phyloP scores from a whole-genome alignment of 2,888 invertebrate species.

The Ophonus ardosiacus region DNA sequence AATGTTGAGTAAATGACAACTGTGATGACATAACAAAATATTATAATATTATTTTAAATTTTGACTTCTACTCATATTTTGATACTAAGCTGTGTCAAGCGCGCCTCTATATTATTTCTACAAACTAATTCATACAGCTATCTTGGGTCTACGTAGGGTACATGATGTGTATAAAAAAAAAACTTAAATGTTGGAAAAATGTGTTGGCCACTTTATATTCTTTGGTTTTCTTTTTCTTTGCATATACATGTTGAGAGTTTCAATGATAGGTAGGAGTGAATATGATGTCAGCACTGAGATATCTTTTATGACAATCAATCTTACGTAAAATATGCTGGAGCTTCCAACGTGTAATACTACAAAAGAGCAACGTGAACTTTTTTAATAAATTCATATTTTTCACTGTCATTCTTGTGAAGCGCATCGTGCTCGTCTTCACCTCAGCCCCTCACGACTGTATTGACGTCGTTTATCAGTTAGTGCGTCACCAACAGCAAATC shows the following conservation, averaged over 20 bases:
- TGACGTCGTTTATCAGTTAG: slow-evolving; percentile 46
- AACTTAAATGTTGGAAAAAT: background rate
- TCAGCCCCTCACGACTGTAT: background rate
- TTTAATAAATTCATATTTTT: slow-evolving; percentile 44
- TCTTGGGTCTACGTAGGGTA: no score
- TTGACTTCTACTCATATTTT: no score
- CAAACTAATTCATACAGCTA: no score
- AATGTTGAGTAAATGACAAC: no score
- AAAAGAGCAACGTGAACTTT: slow-evolving; percentile 40
- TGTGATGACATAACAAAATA: no score
- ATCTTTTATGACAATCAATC: slow-evolving; percentile 18
- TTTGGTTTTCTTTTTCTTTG: background rate
- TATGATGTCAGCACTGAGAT: background rate
- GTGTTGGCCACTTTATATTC: background rate
- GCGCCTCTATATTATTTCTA: no score
- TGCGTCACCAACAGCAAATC: slow-evolving; percentile 33
- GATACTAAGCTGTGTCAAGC: no score
- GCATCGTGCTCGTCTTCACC: background rate
- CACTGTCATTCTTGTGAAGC: slow-evolving; percentile 11
- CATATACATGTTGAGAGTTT: background rate
- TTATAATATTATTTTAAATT: no score
- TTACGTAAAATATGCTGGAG: background rate
- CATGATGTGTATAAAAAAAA: no score
- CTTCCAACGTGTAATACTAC: slow-evolving; percentile 2
- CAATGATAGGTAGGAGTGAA: background rate